Base-by-base conservation (phyloP, 2,888 invertebrate genomes). In the Clitarchus hookeri region DNA sequence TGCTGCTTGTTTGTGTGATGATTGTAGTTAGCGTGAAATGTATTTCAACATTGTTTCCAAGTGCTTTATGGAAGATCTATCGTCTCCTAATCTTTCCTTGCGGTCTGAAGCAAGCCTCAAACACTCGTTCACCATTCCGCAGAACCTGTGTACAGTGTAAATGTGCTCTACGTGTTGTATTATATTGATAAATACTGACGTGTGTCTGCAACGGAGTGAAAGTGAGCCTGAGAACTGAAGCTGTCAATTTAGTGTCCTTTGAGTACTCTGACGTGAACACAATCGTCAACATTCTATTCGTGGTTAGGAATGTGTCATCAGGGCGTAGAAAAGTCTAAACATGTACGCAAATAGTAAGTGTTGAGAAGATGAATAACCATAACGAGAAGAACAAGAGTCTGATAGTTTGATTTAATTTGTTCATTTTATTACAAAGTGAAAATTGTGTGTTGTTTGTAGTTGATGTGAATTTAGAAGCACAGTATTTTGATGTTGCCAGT, bases 51-150 rank as follows among this genome's bases (percentile, higher is more conserved):
- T 65, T 65, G 48, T 86, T 86, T 84, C 83, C 78, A 86, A 86
- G 86, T 86, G 86, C 86, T 86, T 86, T 86, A 86, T 85, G 78
- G 85, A 86, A 86, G 86, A 86, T 86, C 16, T 65, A 13, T 54
- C 36, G 6, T 85, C 85, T 86, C 78, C 85, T 85, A 83, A 85
- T 77, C 54, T 53, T 85, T 79, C 85, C 85, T 85, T 65, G 65
- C 65, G 65, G n/a, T 65, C 65, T 19, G 65, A 65, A 65, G 65
- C 65, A 65, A 65, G 85, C 86, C 86, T 86, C 86, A 86, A 54
- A 65, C 27, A 27, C 82, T 82, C 16, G 16, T 82, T 82, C 44
- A 44, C 27, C 12, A 27, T 27, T 82, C 44, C 44, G 27, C 27
- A 27, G 44, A 44, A 82, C 16, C 36, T 36, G 82, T 44, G 27